Evolutionary conservation across 2,888 invertebrate genomes (phyloP).

Genomic region (Choreutis nemorana): DNA sequence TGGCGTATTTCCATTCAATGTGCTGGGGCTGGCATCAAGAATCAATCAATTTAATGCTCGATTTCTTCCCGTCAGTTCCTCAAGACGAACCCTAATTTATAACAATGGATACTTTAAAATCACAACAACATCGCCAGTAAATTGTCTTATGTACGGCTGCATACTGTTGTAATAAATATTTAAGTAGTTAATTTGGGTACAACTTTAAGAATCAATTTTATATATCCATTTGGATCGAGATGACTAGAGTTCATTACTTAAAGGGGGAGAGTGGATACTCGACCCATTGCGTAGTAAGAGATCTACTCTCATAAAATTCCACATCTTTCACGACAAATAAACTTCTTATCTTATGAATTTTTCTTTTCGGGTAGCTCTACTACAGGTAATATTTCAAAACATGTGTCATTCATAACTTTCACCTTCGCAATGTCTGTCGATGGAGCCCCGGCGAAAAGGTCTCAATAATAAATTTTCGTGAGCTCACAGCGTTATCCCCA

Average conservation of each 20-base stretch:
- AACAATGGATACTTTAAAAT: too few relatives aligned
- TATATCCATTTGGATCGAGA: too few relatives aligned
- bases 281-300: slow-evolving; percentile 59
- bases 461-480: slow-evolving; percentile 66
- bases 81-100: slow-evolving; percentile 6
- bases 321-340: slow-evolving; percentile 65
- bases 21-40: slow-evolving; percentile 11
- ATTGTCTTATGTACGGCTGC: too few relatives aligned
- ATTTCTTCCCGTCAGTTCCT: slow-evolving; percentile 10
- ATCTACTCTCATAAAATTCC: slow-evolving; percentile 56
- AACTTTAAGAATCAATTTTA: too few relatives aligned
- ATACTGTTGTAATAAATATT: too few relatives aligned
- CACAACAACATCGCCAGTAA: too few relatives aligned
- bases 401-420: slow-evolving; percentile 67
- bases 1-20: slow-evolving; percentile 12
- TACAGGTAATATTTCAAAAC: slow-evolving; percentile 67
- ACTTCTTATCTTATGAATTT: slow-evolving; percentile 62
- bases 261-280: too few relatives aligned
- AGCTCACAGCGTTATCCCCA: slow-evolving; percentile 58
- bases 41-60: slow-evolving; percentile 15
- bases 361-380: slow-evolving; percentile 51
- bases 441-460: slow-evolving; percentile 61
- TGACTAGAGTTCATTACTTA: too few relatives aligned
- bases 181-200: too few relatives aligned
- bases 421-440: slow-evolving; percentile 66